Base-by-base conservation (phyloP, 2,888 invertebrate species). In the Trilocha varians region DNA sequence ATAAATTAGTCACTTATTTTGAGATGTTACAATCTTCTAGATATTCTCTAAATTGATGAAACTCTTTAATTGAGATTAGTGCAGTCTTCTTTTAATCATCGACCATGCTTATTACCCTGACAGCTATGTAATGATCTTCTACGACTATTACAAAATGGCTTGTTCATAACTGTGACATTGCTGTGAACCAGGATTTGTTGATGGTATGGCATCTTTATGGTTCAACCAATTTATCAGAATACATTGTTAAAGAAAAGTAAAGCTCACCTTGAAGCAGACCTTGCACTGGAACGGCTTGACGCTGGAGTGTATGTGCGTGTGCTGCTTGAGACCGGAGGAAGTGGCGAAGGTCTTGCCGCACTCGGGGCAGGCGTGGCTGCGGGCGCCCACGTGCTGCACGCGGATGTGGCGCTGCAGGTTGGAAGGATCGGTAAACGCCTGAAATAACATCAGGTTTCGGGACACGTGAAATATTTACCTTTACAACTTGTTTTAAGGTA, bases 261-360 rank as follows among this genome's bases (percentile, higher is more conserved):
- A 40, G 38, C 79, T 72, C 57, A 91, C 91, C 88, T 99, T 99
- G 70, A 93, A 93, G 87, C 99, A 99, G 54, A 98, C 96, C 73
- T 95, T 95, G 83, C 97, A 97, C 89, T 93, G 93, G 87, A 98
- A 99, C 3, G 99, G 99, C 79, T 99, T 99, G 55, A 98, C 94
- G 68, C 96, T 96, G 66, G 96, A 96, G 88, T 99, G 99, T 62
- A 99, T 99, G 86, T 99, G 99, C 25, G 97, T 97, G 85, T 99
- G 99, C 78, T 99, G 99, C 79, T 99, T 99, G 42, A 99, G 89
- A 33, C 99, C 99, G 52, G 97, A 97, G 46, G 97, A 96, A 33
- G 98, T 98, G 38, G 95, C 96, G 84, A 99, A 99, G 47, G 98
- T 98, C 88, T 99, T 99, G 52, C 98, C 98, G 87, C 99, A 99